phyloP scores from a whole-genome alignment of 2,888 invertebrate genomes.

The Elgonia sp. region DNA sequence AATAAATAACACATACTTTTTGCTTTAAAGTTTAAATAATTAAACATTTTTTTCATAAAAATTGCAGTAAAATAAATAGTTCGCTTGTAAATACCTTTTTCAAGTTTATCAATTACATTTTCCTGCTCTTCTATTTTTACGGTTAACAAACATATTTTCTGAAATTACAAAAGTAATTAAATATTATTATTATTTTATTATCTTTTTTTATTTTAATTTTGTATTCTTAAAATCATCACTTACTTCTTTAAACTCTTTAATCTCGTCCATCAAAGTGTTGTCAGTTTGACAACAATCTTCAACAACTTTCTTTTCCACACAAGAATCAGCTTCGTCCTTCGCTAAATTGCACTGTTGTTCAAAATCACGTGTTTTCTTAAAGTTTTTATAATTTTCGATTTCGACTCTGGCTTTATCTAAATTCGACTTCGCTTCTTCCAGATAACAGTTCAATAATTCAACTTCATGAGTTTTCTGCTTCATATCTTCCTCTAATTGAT shows the following conservation, averaged over 20 bases:
- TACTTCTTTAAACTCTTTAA: no score
- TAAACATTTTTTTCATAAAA: background rate
- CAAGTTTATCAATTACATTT: no score
- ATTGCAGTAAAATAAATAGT: no score
- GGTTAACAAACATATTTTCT: no score
- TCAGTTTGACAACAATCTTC: constrained; percentile 5
- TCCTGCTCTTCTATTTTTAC: no score
- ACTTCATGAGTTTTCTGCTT: constrained; percentile 22
- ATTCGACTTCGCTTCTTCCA: background rate
- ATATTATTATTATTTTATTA: no score
- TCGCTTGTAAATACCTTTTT: no score
- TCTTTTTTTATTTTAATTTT: no score
- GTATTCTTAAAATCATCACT: no score
- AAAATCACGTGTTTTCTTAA: background rate
- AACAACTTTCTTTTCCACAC: background rate
- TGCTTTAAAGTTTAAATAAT: background rate
- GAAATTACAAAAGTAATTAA: no score
- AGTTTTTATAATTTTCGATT: background rate
- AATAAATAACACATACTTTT: background rate
- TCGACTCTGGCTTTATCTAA: background rate
- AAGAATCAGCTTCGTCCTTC: background rate
- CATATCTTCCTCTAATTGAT: constrained; percentile 12
- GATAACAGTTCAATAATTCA: background rate
- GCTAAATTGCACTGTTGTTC: constrained; percentile 9
- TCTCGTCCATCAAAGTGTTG: background rate